Evolutionary conservation across 2,888 invertebrate genomes (phyloP), one percentile per base, ranked within the genome.

Genomic region (Tenthredo notha): DNA sequence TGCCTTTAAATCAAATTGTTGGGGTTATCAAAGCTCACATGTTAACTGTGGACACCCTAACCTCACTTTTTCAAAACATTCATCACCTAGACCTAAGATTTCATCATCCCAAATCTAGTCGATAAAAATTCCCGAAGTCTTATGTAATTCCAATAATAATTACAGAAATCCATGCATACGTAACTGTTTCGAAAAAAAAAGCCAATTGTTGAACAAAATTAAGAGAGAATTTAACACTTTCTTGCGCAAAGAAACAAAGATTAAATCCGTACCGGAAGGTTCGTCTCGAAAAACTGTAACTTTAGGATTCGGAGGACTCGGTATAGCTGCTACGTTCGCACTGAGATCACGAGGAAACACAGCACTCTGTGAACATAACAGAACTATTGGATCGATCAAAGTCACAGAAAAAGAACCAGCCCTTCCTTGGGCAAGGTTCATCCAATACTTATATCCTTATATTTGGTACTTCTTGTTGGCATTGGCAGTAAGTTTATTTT

Each of bases 351-450:
- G 50, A 43, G 54, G 43, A n/a, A 85, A 83, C 40, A 50, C 21
- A 37, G 87, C 85, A 43, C 18, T 86, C 29, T 87, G 88, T n/a
- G 87, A 87, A 84, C 84, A 84, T 15, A 47, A 85, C 21, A 84
- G 74, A 75, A 65, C 40, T 21, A 72, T 83, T n/a, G 86, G 77
- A 7, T 85, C 86, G 12, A n/a, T 87, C 15, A 86, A 74, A 29
- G 37, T 61, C 7, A 21, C 85, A 0, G 21, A 86, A 25, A n/a
- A 83, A 10, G 86, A 88, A 47, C 75, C 84, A 7, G 67, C 83
- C 12, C 98, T 98, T 94, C 97, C 98, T 91, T 98, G 98, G 98
- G 94, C 93, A 29, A 95, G 95, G 86, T 96, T 98, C 87, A 95
- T 96, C 93, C 91, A 94, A 18, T 96, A 98, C 91, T 93, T 98